Evolutionary conservation across 2,888 invertebrate genomes (phyloP).

Genomic region (Timandra comae): DNA sequence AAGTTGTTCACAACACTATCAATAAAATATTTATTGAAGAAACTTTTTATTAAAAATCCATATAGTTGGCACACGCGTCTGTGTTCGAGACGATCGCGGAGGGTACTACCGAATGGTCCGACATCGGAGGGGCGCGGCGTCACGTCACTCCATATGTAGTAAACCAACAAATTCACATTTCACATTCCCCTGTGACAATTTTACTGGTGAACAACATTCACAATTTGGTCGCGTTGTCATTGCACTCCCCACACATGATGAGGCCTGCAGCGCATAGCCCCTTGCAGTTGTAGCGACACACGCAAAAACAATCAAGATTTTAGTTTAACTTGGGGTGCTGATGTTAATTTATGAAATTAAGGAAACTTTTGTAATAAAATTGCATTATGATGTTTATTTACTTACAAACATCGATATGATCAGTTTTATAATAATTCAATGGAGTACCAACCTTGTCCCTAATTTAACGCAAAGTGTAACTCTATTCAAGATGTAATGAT

Average conservation of each 20-base stretch:
- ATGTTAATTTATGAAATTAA: no score
- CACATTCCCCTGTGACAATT: constrained; percentile 42
- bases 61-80: constrained; percentile 40
- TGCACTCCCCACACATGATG: constrained; percentile 23
- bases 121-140: constrained; percentile 48
- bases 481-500: constrained; percentile 44
- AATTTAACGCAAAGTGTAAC: constrained; percentile 31
- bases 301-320: constrained; percentile 41
- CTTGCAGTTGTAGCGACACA: constrained; percentile 43
- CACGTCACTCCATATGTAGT: constrained; percentile 50
- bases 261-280: no score
- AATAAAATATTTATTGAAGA: constrained; percentile 7
- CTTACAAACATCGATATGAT: constrained; percentile 23
- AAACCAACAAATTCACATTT: constrained; percentile 43
- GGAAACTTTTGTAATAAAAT: background rate
- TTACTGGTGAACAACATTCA: constrained; percentile 28
- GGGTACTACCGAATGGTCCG: constrained; percentile 51
- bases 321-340: constrained; percentile 7
- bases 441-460: constrained; percentile 26
- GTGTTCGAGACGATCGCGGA: constrained; percentile 46
- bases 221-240: constrained; percentile 46
- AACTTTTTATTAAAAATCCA: constrained; percentile 21
- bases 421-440: constrained; percentile 14
- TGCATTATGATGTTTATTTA: constrained; percentile 11
- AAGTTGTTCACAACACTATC: constrained; percentile 3